These are phyloP conservation scores for Panthera leo DNA, from an alignment of 2,113 vertebrate species.

Conservation along the genomic window DNA sequence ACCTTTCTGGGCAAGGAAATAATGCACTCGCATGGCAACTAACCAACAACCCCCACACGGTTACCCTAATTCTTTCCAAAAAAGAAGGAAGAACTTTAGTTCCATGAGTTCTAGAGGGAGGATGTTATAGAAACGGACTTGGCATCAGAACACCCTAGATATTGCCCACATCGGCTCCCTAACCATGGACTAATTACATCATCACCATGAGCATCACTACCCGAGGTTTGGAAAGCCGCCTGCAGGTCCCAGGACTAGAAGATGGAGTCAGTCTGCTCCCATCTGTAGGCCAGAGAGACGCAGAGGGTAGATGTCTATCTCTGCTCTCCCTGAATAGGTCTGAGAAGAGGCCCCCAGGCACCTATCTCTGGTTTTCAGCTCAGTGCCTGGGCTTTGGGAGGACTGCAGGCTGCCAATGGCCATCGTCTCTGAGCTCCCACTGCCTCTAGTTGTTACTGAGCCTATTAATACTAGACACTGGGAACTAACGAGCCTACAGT, in stretches of 20 bases:
- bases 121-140: not conserved
- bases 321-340: not conserved
- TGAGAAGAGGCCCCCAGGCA: not conserved
- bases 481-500: not conserved
- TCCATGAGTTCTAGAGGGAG: not conserved
- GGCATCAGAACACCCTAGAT: not conserved
- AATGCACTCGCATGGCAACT: not conserved
- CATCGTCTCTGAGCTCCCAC: not conserved
- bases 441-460: not conserved
- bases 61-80: not conserved
- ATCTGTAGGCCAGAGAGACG: not conserved
- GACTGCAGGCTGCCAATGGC: accelerated
- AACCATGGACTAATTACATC: not conserved
- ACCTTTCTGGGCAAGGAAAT: constrained; percentile 10
- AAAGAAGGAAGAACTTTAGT: not conserved
- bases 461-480: not conserved
- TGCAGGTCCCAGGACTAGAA: not conserved
- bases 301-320: not conserved
- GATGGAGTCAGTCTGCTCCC: not conserved
- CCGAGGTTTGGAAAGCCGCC: not conserved
- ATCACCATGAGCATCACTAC: not conserved
- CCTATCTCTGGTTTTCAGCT: not conserved
- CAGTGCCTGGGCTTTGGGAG: not conserved
- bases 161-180: not conserved
- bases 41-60: not conserved